These are phyloP conservation scores for Trachops cirrhosus DNA, from an alignment of 2,797 vertebrate genomes.

Conservation along the genomic window DNA sequence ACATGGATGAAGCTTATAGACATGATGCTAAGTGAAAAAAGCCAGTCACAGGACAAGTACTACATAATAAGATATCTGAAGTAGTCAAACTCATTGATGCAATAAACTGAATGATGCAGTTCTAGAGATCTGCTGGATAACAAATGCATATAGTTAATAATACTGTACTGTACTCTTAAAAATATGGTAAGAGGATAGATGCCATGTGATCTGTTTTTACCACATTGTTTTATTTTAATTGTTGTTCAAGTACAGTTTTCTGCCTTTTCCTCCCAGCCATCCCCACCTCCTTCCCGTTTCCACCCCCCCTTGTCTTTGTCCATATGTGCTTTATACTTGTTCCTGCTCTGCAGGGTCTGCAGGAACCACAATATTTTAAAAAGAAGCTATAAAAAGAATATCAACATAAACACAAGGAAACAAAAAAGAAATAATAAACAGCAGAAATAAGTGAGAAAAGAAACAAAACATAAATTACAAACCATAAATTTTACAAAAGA, in stretches of 20 bases:
- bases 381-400: background rate
- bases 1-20: too few relatives aligned
- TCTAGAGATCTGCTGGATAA: background rate
- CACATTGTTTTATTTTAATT: background rate
- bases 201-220: background rate
- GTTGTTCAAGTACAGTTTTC: too few relatives aligned
- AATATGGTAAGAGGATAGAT: background rate
- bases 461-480: background rate
- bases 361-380: background rate
- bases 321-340: too few relatives aligned
- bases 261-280: too few relatives aligned
- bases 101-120: background rate
- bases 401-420: background rate
- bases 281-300: too few relatives aligned
- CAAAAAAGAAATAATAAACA: background rate
- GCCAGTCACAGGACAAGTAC: background rate
- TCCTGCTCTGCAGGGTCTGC: too few relatives aligned
- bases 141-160: background rate
- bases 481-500: background rate
- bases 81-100: background rate
- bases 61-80: background rate
- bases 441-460: background rate
- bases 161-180: background rate
- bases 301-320: too few relatives aligned
- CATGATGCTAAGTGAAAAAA: too few relatives aligned